Evolutionary conservation across 2,888 invertebrate genomes (phyloP), one percentile per base, ranked within the genome.

Genomic region (Nomada goodeniana): DNA sequence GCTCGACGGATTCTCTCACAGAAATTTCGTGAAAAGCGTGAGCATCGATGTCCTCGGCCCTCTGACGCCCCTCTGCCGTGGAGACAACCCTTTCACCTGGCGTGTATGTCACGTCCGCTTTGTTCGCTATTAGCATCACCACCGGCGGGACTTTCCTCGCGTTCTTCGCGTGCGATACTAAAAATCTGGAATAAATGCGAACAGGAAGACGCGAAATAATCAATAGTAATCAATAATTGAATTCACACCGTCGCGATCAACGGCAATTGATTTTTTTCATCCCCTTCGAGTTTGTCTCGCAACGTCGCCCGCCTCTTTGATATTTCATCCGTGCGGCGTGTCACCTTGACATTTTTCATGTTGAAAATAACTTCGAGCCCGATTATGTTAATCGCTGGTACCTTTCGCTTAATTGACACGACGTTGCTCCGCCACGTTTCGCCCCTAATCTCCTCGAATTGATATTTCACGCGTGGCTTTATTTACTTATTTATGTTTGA

Each of bases 11-110:
- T 93, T 98, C 98, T 76, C 97, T 94, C 5, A 97, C 97, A 0
- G 97, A 98, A 81, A 98, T 97, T 94, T 98, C 98, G 92, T 97
- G 97, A 90, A 98, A 98, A 89, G 96, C 96, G 23, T 96, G 96
- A 91, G 97, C 97, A 79, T 97, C 96, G 80, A 97, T 96, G 93
- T 97, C 97, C 89, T 96, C 96, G 90, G 96, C 96, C 61, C 97
- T 94, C 11, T 96, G 95, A 91, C 96, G 96, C 1, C 97, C 97
- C 89, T 97, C 97, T 84, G 73, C 96, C 0, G 95, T 94, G 61
- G 95, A 95, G n/a, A 97, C 96, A 97, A 98, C 97, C 76, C 98
- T 95, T 93, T 98, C 98, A 1, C 96, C 96, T 1, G 94, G 92
- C 0, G 85, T 83, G 23, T 86, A 86, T 2, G 88, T 84, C 93